Percentiles rank a stretch among this genome's conserved stretches.
phyloP scores from a whole-genome alignment of 2,888 invertebrate species.

The Rotaria sp. region DNA sequence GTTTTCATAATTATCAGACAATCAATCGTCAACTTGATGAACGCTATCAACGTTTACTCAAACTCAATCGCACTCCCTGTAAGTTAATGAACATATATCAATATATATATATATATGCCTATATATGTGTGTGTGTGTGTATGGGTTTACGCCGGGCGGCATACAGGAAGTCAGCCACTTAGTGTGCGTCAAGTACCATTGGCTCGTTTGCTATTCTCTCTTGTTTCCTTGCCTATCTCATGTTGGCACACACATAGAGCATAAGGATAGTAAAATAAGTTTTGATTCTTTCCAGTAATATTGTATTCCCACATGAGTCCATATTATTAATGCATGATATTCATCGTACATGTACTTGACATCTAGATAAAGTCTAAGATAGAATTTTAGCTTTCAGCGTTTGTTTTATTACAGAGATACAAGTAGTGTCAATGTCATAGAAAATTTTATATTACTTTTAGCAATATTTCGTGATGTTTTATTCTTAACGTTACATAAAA shows the following conservation, averaged over 20 bases:
- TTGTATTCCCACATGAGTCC: too few relatives aligned
- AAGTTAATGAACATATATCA: background rate
- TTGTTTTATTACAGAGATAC: too few relatives aligned
- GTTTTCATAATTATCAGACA: background rate
- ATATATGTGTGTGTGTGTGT: background rate
- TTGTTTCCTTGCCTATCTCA: background rate
- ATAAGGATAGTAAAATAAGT: background rate
- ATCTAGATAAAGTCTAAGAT: too few relatives aligned
- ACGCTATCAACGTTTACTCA: background rate
- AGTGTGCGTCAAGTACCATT: background rate
- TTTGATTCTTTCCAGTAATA: too few relatives aligned
- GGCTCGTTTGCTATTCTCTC: background rate
- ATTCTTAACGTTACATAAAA: too few relatives aligned
- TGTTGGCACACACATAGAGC: background rate
- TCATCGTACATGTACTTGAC: too few relatives aligned
- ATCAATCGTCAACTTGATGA: constrained; percentile 7
- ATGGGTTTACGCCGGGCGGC: background rate
- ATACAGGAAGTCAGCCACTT: background rate
- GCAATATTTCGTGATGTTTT: too few relatives aligned
- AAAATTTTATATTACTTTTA: too few relatives aligned
- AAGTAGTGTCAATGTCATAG: too few relatives aligned
- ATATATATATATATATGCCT: background rate
- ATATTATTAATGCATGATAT: too few relatives aligned
- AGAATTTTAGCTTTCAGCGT: too few relatives aligned
- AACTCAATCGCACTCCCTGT: background rate